Conservation (phyloP, 2,113 vertebrate genomes). For the Polypterus senegalus region DNA sequence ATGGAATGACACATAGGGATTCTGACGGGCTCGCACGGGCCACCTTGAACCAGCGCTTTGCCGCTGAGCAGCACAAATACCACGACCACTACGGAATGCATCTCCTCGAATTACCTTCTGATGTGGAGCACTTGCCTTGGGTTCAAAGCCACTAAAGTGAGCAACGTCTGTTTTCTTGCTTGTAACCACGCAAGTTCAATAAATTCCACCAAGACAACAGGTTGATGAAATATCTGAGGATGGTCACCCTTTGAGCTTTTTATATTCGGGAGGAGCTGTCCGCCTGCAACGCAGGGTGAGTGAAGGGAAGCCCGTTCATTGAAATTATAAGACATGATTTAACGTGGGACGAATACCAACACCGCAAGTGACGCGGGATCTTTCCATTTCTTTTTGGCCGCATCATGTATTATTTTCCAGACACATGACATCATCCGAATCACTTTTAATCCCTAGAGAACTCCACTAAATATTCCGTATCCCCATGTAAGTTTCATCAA, state of each 20-base stretch:
- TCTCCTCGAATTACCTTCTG: neutral
- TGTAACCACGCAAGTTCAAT: neutral
- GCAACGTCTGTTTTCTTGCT: neutral
- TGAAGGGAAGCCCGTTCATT: slow-evolving; percentile 11
- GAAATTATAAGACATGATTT: slow-evolving; percentile 37
- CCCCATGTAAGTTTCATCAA: neutral
- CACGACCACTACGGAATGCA: slow-evolving; percentile 20
- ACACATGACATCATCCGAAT: slow-evolving; percentile 43
- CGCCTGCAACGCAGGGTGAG: neutral
- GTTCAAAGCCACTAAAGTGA: too few species aligned
- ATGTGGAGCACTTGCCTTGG: too few species aligned
- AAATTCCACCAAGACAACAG: slow-evolving; percentile 7
- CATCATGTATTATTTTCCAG: slow-evolving; percentile 21
- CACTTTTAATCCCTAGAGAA: slow-evolving; percentile 27
- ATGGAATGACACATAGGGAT: slow-evolving; percentile 62
- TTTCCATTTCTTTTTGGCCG: slow-evolving; percentile 25
- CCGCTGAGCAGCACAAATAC: slow-evolving; percentile 37
- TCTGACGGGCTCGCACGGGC: slow-evolving; percentile 61
- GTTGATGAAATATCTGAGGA: slow-evolving; percentile 6
- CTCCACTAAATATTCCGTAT: slow-evolving; percentile 22
- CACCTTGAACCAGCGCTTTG: slow-evolving; percentile 39
- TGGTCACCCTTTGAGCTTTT: neutral
- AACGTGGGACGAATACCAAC: slow-evolving; percentile 26
- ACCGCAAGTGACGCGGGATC: slow-evolving; percentile 41
- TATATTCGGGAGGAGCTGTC: neutral